Conservation (phyloP, 2,888 invertebrate genomes). For the Geophilus truncorum region DNA sequence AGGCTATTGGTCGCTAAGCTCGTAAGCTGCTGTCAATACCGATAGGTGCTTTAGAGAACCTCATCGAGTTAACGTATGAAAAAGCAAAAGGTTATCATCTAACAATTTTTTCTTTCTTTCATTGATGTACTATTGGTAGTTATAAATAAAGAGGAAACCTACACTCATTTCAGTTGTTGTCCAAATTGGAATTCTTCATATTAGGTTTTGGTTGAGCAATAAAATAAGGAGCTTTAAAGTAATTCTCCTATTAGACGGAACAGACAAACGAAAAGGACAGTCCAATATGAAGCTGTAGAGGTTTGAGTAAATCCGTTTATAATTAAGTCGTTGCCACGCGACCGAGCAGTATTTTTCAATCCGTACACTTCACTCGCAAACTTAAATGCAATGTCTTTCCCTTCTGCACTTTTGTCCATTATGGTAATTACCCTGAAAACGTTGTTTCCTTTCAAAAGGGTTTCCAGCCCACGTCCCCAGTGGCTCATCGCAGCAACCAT, state of each 20-base stretch:
- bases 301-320: neutral
- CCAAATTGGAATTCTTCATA: neutral
- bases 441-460: neutral
- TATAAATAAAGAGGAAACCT: neutral
- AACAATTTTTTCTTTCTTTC: neutral
- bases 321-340: neutral
- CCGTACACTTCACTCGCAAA: neutral
- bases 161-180: neutral
- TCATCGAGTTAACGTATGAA: neutral
- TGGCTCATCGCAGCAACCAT: neutral
- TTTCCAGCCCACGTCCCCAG: neutral
- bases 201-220: neutral
- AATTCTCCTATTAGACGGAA: neutral
- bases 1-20: constrained; percentile 28
- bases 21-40: constrained; percentile 9
- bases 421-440: constrained; percentile 29
- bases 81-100: neutral
- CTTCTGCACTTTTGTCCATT: neutral
- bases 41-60: neutral
- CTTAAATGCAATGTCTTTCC: neutral
- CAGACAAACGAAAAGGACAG: neutral
- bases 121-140: no score
- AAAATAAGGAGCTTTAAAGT: neutral
- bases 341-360: neutral
- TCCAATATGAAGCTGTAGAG: neutral